These are phyloP conservation scores for Dioctria rufipes DNA, from an alignment of 2,888 invertebrate genomes.

Conservation along the genomic window DNA sequence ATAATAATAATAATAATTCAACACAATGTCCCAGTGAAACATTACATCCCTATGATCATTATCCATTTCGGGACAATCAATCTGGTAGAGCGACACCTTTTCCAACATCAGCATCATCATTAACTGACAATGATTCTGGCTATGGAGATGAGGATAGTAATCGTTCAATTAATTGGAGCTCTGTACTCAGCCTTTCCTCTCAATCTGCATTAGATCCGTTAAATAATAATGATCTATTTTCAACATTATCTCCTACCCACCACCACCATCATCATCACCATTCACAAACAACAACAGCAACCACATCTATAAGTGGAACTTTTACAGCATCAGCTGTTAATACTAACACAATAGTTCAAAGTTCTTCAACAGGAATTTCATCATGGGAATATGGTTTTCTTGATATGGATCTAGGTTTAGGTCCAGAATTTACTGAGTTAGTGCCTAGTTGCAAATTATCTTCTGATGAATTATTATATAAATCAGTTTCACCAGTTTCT, in stretches of 20 bases:
- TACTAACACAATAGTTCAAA: conserved; percentile 9
- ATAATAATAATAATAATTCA: background rate
- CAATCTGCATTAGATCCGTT: conserved; percentile 88
- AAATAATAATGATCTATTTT: conserved; percentile 83
- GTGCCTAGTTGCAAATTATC: conserved; percentile 74
- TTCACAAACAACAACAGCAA: conserved; percentile 63
- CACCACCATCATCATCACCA: too few species aligned
- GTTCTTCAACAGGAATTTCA: conserved; percentile 60
- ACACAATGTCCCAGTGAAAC: conserved; percentile 60
- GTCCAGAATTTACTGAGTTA: conserved; percentile 73
- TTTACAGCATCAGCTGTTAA: conserved; percentile 61
- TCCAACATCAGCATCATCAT: conserved; percentile 69
- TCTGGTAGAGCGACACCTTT: conserved; percentile 82
- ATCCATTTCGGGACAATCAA: conserved; percentile 70
- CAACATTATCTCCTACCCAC: conserved; percentile 60
- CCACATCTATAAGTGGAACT: conserved; percentile 5
- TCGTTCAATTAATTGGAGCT: conserved; percentile 92
- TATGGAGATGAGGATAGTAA: conserved; percentile 83
- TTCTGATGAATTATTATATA: conserved; percentile 73
- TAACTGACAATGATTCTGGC: conserved; percentile 81
- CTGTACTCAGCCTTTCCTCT: conserved; percentile 88
- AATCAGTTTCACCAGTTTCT: conserved; percentile 68
- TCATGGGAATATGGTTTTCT: conserved; percentile 71
- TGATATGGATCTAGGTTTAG: conserved; percentile 72
- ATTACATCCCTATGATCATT: conserved; percentile 70